phyloP scores from a whole-genome alignment of 2,797 vertebrate species.

The Oryzias sinensis region DNA sequence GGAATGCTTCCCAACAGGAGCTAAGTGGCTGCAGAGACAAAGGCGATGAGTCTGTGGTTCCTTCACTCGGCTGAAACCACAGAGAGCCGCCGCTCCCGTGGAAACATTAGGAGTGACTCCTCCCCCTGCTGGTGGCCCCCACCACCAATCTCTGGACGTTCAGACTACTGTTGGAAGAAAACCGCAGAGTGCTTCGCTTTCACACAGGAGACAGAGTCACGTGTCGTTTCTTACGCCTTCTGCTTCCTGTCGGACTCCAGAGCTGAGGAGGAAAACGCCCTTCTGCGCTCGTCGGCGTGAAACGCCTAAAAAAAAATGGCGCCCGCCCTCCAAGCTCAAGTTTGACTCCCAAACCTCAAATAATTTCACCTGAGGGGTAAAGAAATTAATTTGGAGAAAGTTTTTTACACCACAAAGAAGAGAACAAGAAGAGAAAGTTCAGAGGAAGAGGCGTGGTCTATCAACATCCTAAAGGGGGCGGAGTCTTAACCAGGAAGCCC shows the following conservation, averaged over 20 bases:
- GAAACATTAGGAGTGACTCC: not conserved
- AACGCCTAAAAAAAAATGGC: no score
- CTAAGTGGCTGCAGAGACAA: constrained; percentile 11
- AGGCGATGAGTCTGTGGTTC: constrained; percentile 33
- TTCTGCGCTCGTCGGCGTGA: no score
- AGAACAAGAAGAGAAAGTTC: no score
- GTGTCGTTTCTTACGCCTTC: no score
- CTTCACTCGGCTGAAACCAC: constrained; percentile 22
- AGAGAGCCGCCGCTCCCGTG: not conserved
- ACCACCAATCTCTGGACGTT: not conserved
- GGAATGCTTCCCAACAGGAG: not conserved
- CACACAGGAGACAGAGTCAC: not conserved
- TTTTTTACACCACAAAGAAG: no score
- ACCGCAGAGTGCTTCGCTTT: not conserved
- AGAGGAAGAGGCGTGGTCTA: no score
- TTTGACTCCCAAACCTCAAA: no score
- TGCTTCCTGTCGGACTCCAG: no score
- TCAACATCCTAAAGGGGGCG: not conserved
- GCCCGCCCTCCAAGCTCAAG: no score
- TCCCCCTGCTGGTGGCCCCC: constrained; percentile 2
- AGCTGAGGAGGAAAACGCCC: no score
- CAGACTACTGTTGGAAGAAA: constrained; percentile 12
- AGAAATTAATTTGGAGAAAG: no score
- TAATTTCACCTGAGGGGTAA: no score
- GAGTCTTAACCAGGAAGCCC: not conserved